These are phyloP conservation scores for Gandaritis pyraliata DNA, from an alignment of 2,888 invertebrate species.

Conservation along the genomic window DNA sequence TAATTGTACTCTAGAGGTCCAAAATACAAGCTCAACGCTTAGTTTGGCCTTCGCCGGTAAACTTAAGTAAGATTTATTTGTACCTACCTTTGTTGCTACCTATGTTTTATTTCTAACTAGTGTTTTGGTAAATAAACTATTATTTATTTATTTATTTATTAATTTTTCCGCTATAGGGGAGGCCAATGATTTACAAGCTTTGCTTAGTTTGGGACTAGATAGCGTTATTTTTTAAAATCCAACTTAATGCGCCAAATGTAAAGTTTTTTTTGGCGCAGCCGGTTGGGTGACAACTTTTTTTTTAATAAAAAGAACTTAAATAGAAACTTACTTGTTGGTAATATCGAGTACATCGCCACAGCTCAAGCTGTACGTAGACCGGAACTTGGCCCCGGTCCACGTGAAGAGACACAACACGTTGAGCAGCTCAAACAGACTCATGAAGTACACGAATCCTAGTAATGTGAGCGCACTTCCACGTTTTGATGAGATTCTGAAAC, in stretches of 20 bases:
- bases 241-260: neutral
- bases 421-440: constrained; percentile 86
- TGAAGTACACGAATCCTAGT: constrained; percentile 88
- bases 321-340: constrained; percentile 87
- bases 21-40: too few species aligned
- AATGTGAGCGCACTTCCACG: constrained; percentile 86
- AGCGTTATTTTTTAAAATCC: too few species aligned
- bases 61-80: too few species aligned
- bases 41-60: too few species aligned
- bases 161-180: too few species aligned
- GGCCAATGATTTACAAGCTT: too few species aligned
- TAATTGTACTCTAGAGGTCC: too few species aligned
- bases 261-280: constrained; percentile 7
- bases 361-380: constrained; percentile 86
- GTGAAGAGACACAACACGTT: constrained; percentile 86
- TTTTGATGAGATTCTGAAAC: constrained; percentile 82
- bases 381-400: constrained; percentile 82
- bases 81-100: too few species aligned
- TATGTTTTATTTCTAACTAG: too few species aligned
- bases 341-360: constrained; percentile 89
- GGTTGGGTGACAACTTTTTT: neutral
- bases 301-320: neutral
- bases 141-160: too few species aligned
- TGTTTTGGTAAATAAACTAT: too few species aligned
- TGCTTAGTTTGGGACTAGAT: too few species aligned